Base-by-base conservation (phyloP, 1,140 invertebrate species). In the Drosophila serrata region DNA sequence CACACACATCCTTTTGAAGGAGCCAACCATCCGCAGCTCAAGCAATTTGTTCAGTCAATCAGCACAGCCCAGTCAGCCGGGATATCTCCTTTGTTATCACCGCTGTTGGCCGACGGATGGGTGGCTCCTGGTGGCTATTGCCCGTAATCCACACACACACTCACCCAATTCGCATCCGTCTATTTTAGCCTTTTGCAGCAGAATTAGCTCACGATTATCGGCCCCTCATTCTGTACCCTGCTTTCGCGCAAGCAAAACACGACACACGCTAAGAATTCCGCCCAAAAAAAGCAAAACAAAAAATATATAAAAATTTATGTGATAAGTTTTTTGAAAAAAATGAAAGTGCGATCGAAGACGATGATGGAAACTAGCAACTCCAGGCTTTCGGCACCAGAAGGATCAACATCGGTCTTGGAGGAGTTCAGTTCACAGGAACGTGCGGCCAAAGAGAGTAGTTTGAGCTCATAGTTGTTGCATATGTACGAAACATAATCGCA, bases 261-360 rank as follows among this genome's bases (percentile, higher is more conserved):
- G 37, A 88, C 74, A 88, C 85, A 82, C 84, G 85, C 85, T 90
- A 90, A 91, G 77, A 91, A 91, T 86, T 91, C 90, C 90, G 90
- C 90, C 90, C 90, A 91, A 91, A 79, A 78, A 46, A 46, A n/a
- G n/a, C 24, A 24, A 82, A 51, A n/a, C n/a, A n/a, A 60, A 33
- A 82, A 57, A 60, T 76, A 81, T 61, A 82, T 86, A 87, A 82
- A 86, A 77, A 91, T 90, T 91, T 91, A 91, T 91, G 90, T 91
- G 90, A 91, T 91, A 91, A 81, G 90, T 91, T 91, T 90, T 81
- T 81, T n/a, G n/a, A 75, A 40, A 79, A 56, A 63, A 78, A 42
- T 27, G 57, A 67, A 31, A 61, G 29, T 24, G 35, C 65, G 65
- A 43, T 49, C 35, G 64, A 35, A 11, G 39, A 40, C 33, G 65